Percentiles rank a stretch among this genome's conserved stretches.
These are phyloP conservation scores for Monopterus albus DNA, from an alignment of 2,113 vertebrate genomes.

Conservation along the genomic window DNA sequence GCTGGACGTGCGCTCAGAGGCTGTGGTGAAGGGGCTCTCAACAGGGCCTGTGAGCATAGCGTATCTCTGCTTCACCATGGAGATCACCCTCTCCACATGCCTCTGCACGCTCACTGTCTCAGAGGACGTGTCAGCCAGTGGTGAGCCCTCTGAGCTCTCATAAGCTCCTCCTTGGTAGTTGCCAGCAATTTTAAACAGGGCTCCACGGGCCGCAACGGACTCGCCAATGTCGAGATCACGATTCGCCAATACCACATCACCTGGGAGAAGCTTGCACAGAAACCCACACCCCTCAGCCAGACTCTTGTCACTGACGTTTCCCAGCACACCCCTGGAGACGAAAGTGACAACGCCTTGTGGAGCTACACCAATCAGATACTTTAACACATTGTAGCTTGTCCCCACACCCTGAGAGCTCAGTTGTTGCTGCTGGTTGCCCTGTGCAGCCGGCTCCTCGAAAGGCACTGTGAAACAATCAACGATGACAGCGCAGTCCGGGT, in stretches of 20 bases:
- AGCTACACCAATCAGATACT: slow-evolving; percentile 82
- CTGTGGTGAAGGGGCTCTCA: slow-evolving; percentile 76
- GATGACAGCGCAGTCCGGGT: slow-evolving; percentile 82
- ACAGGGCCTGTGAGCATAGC: slow-evolving; percentile 80
- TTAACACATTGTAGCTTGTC: slow-evolving; percentile 58
- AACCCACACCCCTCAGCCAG: slow-evolving; percentile 80
- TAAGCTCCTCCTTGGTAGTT: slow-evolving; percentile 2
- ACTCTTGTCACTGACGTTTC: slow-evolving; percentile 74
- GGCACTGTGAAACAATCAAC: slow-evolving; percentile 81
- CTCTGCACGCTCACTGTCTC: slow-evolving; percentile 60
- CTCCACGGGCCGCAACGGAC: slow-evolving; percentile 74
- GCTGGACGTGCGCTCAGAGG: slow-evolving; percentile 71
- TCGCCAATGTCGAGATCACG: slow-evolving; percentile 73
- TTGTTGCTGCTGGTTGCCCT: slow-evolving; percentile 48
- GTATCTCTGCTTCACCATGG: slow-evolving; percentile 79
- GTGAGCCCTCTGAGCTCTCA: not conserved
- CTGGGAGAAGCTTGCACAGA: slow-evolving; percentile 80
- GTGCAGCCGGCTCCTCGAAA: slow-evolving; percentile 69
- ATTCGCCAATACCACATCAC: slow-evolving; percentile 76
- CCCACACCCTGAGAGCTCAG: slow-evolving; percentile 24
- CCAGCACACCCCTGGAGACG: slow-evolving; percentile 76
- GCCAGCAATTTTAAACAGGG: slow-evolving; percentile 63
- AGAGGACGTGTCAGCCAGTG: not conserved
- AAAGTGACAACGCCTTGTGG: slow-evolving; percentile 83
- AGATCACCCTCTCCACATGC: slow-evolving; percentile 78